A percentile compares a stretch with the other conserved stretches of the same genome.
phyloP scores from a whole-genome alignment of 2,113 vertebrate genomes.

The Ailuropoda melanoleuca region DNA sequence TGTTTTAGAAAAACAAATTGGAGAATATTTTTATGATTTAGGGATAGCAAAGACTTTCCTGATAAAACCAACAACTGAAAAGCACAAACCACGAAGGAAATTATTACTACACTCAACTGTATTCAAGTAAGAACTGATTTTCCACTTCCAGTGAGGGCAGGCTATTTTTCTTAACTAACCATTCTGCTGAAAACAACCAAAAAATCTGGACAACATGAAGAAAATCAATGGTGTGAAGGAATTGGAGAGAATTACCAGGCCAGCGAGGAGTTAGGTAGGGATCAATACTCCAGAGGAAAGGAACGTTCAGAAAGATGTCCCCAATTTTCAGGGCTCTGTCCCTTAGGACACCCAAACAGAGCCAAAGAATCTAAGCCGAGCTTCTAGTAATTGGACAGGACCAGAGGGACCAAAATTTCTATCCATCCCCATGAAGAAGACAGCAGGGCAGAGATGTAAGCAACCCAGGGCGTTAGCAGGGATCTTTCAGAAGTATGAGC shows the following conservation, averaged over 20 bases:
- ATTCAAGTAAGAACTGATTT: accelerated
- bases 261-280: background rate
- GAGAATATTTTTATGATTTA: background rate
- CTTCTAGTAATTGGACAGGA: background rate
- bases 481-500: accelerated
- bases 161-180: background rate
- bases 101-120: accelerated
- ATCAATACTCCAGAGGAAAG: no score
- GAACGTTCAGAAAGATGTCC: accelerated
- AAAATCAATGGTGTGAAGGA: background rate
- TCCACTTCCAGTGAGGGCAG: background rate
- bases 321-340: background rate
- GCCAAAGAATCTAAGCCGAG: background rate
- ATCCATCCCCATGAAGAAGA: background rate
- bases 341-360: background rate
- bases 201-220: background rate
- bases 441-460: accelerated
- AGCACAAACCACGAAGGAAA: accelerated
- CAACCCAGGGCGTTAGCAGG: accelerated
- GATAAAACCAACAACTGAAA: background rate
- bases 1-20: background rate
- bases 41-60: background rate
- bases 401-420: accelerated
- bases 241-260: background rate
- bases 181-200: background rate